These are phyloP conservation scores for Eretmochelys imbricata DNA, from an alignment of 2,113 vertebrate species.

Conservation along the genomic window DNA sequence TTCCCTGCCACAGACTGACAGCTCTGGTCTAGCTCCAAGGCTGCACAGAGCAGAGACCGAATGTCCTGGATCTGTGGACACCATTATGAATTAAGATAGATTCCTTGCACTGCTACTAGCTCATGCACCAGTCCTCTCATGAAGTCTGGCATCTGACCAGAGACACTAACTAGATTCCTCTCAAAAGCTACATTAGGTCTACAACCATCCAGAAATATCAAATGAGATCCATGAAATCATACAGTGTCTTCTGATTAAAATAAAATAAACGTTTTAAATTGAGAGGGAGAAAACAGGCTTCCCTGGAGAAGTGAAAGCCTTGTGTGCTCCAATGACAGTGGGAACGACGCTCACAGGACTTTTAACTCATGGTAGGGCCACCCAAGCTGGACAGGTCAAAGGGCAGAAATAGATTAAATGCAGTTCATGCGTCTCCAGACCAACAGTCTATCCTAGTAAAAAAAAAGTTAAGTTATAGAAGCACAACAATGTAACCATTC, in stretches of 20 bases:
- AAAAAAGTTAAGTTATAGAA: no score
- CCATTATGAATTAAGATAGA: not conserved
- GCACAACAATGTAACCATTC: no score
- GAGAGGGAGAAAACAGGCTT: not conserved
- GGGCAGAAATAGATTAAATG: no score
- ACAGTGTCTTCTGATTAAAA: not conserved
- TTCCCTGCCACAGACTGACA: fast-evolving
- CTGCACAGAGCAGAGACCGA: fast-evolving
- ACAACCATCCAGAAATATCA: fast-evolving
- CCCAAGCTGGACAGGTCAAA: no score
- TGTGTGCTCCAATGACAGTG: not conserved
- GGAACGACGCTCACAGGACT: not conserved
- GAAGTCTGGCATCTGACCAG: not conserved
- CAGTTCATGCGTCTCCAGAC: no score
- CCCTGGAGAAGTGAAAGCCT: not conserved
- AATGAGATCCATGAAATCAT: not conserved
- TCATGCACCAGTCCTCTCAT: fast-evolving
- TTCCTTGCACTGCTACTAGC: not conserved
- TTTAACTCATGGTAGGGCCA: not conserved
- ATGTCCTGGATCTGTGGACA: fast-evolving
- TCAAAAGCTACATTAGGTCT: not conserved
- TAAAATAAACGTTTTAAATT: not conserved
- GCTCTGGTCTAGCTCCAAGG: no score
- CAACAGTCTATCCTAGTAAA: no score
- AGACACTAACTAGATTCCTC: not conserved